These are phyloP conservation scores for Hymenopus coronatus DNA, from an alignment of 2,888 invertebrate species.

Conservation along the genomic window DNA sequence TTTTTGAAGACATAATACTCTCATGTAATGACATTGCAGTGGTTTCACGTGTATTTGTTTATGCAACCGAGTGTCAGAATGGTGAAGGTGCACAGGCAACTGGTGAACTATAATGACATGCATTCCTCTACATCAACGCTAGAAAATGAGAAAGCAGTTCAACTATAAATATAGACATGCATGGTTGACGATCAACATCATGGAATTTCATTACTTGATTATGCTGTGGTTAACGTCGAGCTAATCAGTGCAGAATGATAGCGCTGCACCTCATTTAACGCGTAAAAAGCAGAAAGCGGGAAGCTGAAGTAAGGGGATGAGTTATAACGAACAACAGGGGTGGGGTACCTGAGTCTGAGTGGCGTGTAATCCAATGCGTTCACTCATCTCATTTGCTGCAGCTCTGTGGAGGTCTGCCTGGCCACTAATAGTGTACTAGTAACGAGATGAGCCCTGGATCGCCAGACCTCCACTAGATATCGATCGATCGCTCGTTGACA, in stretches of 20 bases:
- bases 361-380: not conserved
- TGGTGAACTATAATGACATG: not conserved
- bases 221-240: not conserved
- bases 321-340: not conserved
- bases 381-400: not conserved
- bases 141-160: not conserved
- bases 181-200: not conserved
- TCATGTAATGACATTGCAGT: no score
- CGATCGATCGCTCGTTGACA: not conserved
- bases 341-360: not conserved
- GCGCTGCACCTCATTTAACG: not conserved
- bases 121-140: not conserved
- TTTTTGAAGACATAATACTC: no score
- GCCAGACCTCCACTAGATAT: not conserved
- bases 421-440: not conserved
- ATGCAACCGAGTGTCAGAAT: no score
- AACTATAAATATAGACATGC: not conserved
- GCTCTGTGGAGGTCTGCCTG: not conserved
- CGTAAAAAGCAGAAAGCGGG: not conserved
- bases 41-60: no score
- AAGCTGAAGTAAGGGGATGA: not conserved
- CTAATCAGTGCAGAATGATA: not conserved
- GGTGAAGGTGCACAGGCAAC: not conserved
- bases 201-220: not conserved
- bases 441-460: not conserved